Base-by-base conservation (phyloP, 2,888 invertebrate species). In the Pyrrhia umbra region DNA sequence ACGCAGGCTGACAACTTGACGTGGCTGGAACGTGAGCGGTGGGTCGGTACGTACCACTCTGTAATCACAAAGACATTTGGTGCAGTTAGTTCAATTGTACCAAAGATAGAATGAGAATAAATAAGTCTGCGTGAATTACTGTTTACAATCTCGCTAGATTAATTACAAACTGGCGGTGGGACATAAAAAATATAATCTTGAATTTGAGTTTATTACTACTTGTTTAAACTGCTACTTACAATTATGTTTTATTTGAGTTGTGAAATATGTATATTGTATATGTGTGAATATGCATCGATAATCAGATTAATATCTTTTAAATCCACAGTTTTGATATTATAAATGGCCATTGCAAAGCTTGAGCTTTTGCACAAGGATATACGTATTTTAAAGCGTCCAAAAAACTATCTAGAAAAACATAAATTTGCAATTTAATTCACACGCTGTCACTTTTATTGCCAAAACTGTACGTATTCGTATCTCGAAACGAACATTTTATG, bases 1-100 rank as follows among this genome's bases (percentile, higher is more conserved):
- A 98, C 98, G 8, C 98, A 98, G 86, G 97, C 97, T 49, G 98
- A 99, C 92, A 98, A 99, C 93, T 96, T 99, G 45, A 98, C 98
- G 6, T 99, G 99, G 99, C 96, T 97, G 68, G 97, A 98, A 85
- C 96, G 96, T 85, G 98, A 99, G 90, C 96, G 97, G 85, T 99
- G 99, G 99, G 97, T 97, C 85, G 98, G 98, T 97, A 95, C 92
- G 95, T 95, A 82, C 21, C 6, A 40, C 15, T 34, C 45, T 20
- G n/a, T 13, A 8, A 40, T 42, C 2, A n/a, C 4, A 27, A 4
- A 2, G 3, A 4, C 2, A 23, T 23, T 23, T 23, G 23, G 6
- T 23, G 6, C 23, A 4, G 3, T 23, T 23, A 23, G 3, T 6
- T 23, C 2, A 4, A 4, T 23, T 23, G 6, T 23, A 23, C 23